Evolutionary conservation across 2,113 vertebrate species (phyloP).

Genomic region (Trematocara variabile): DNA sequence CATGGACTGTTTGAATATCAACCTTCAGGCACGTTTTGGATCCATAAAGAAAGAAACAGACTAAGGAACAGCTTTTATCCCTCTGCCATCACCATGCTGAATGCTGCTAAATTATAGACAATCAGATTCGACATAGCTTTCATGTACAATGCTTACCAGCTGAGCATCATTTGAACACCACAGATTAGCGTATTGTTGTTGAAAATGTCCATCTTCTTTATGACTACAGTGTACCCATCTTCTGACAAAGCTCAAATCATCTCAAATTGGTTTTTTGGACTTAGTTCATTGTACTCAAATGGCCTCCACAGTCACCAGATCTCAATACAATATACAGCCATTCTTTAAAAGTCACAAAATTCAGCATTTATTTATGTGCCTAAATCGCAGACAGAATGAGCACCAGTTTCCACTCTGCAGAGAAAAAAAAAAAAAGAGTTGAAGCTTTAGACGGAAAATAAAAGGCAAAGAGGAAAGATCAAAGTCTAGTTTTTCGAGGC

Average conservation of each 20-base stretch:
- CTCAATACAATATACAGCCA: background rate
- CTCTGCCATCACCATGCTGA: too few species aligned
- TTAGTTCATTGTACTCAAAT: background rate
- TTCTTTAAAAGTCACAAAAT: background rate
- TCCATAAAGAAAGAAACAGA: too few species aligned
- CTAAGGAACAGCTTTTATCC: too few species aligned
- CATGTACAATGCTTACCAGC: background rate
- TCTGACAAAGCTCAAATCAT: background rate
- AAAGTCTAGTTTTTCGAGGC: background rate
- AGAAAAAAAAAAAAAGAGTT: background rate
- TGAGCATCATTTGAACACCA: background rate
- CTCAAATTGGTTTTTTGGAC: background rate
- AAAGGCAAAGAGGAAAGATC: background rate
- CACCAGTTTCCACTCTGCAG: background rate
- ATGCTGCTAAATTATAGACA: too few species aligned
- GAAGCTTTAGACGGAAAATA: background rate
- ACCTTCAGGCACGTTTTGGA: too few species aligned
- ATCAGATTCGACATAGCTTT: too few species aligned
- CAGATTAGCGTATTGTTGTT: too few species aligned
- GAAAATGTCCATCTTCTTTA: too few species aligned
- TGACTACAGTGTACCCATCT: too few species aligned
- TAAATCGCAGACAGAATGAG: background rate
- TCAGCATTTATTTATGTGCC: background rate
- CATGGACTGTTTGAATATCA: too few species aligned
- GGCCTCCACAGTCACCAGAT: background rate